Percentiles rank a stretch among this genome's conserved stretches.
Conservation (phyloP, 37 sponge, comb jelly and placozoan species). For the Beroe ovata region DNA sequence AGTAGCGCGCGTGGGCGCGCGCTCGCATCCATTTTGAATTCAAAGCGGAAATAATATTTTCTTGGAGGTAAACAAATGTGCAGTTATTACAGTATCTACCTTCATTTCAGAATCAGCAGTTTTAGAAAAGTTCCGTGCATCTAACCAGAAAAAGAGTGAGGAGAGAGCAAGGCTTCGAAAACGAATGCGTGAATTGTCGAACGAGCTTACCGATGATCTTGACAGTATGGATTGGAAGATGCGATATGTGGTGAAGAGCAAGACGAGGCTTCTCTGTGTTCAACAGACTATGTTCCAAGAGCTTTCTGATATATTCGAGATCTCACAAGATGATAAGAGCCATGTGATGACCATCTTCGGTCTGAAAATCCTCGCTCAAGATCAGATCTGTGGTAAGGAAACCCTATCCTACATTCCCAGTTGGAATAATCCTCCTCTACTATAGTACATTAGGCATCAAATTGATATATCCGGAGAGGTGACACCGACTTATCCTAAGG, state of each 20-base stretch:
- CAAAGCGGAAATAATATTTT: too few species aligned
- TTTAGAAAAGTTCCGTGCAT: neutral
- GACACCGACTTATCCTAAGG: too few species aligned
- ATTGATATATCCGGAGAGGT: too few species aligned
- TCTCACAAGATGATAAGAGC: neutral
- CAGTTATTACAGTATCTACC: too few species aligned
- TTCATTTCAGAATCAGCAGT: neutral
- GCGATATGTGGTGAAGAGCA: constrained; percentile 31
- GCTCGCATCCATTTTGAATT: too few species aligned
- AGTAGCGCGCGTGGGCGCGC: too few species aligned
- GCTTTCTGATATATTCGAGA: neutral
- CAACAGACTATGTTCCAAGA: neutral
- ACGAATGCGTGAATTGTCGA: neutral
- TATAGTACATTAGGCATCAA: too few species aligned
- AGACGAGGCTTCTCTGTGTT: neutral
- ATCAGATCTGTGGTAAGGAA: constrained; percentile 1
- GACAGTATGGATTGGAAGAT: constrained; percentile 44
- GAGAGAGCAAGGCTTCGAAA: neutral
- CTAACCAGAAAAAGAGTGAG: neutral
- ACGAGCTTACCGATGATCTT: neutral
- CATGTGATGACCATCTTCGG: constrained; percentile 37
- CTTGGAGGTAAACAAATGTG: too few species aligned
- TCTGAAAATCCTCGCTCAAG: constrained; percentile 24
- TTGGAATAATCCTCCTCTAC: too few species aligned
- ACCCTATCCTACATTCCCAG: too few species aligned